These are phyloP conservation scores for Sebastes miniatus DNA, from an alignment of 2,797 vertebrate species.

Conservation along the genomic window DNA sequence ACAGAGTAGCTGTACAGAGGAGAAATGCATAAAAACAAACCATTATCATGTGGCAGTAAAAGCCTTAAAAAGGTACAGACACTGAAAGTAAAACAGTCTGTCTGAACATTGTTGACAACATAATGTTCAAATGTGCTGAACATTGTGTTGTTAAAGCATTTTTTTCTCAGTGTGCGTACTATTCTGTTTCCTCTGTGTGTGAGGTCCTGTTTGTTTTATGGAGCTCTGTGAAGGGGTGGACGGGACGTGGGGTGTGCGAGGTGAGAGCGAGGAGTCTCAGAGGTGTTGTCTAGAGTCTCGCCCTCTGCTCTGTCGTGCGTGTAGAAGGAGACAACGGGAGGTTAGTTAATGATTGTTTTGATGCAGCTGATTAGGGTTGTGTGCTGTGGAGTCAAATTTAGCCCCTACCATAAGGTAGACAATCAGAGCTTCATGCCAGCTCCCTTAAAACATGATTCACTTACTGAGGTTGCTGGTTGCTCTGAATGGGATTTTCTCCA, in stretches of 20 bases:
- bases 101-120: slow-evolving; percentile 1
- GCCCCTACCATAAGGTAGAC: slow-evolving; percentile 49
- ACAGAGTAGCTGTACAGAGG: background rate
- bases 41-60: slow-evolving; percentile 19
- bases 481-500: slow-evolving; percentile 1
- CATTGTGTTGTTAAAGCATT: background rate
- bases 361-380: slow-evolving; percentile 77
- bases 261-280: slow-evolving; percentile 23
- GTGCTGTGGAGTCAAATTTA: slow-evolving; percentile 68
- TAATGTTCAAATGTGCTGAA: slow-evolving; percentile 13
- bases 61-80: background rate
- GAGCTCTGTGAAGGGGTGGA: slow-evolving; percentile 16
- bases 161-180: background rate
- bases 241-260: slow-evolving; percentile 26
- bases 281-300: slow-evolving; percentile 36
- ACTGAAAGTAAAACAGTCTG: background rate
- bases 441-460: slow-evolving; percentile 49
- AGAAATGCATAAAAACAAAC: slow-evolving; percentile 27
- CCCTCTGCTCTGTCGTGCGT: slow-evolving; percentile 16
- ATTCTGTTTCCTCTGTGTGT: slow-evolving; percentile 5
- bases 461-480: slow-evolving; percentile 26
- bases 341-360: slow-evolving; percentile 82
- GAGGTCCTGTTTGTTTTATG: slow-evolving; percentile 48
- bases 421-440: slow-evolving; percentile 51
- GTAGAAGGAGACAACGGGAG: slow-evolving; percentile 48